phyloP scores from a whole-genome alignment of 2,797 vertebrate species.

The Spizella passerina region DNA sequence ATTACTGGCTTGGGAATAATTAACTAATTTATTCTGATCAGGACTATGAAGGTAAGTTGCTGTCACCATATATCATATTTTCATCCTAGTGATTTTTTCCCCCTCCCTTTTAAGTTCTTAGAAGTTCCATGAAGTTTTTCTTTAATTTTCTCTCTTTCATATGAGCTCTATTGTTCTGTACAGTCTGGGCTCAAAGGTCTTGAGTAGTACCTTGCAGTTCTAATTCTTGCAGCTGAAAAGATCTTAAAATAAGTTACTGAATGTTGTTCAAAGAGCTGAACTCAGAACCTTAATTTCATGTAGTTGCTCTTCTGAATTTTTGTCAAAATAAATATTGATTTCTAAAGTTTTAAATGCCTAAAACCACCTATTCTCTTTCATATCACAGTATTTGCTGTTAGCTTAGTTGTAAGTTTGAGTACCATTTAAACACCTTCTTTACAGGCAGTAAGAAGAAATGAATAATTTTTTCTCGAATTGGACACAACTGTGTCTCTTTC shows the following conservation, averaged over 20 bases:
- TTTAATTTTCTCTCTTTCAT: background rate
- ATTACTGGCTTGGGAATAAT: background rate
- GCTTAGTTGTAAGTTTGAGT: background rate
- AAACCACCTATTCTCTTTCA: background rate
- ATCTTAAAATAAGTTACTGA: background rate
- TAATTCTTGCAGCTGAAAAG: background rate
- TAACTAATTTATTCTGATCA: background rate
- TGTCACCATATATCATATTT: background rate
- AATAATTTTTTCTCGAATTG: background rate
- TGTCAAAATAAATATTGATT: background rate
- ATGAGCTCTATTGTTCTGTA: background rate
- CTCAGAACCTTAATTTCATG: background rate
- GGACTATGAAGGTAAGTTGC: background rate
- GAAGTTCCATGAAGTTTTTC: background rate
- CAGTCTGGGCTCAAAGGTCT: background rate
- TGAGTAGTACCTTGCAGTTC: background rate
- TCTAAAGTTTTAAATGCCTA: background rate
- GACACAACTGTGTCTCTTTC: background rate
- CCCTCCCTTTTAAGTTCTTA: background rate
- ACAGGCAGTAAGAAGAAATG: background rate
- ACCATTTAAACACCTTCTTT: background rate
- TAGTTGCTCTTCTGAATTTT: background rate
- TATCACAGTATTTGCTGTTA: background rate
- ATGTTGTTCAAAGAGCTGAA: background rate
- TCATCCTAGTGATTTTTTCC: fast-evolving